These are phyloP conservation scores for Montipora sp. DNA, from an alignment of 64 coral and sea anemone species.

Conservation along the genomic window DNA sequence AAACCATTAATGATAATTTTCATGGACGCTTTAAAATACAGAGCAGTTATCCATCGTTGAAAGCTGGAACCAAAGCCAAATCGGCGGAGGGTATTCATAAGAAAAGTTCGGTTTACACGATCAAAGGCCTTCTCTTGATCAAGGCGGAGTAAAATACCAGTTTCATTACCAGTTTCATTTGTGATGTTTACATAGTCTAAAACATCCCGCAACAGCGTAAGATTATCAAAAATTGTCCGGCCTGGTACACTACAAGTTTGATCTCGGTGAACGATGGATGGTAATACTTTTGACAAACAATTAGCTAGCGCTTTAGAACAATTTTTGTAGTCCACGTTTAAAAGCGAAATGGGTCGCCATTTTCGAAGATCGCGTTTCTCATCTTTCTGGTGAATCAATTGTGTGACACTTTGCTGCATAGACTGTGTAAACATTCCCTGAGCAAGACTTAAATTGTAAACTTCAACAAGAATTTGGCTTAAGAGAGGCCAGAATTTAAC, in stretches of 20 bases:
- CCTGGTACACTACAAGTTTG: slow-evolving; percentile 3
- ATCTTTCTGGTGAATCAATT: slow-evolving; percentile 2
- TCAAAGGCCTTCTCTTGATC: neutral
- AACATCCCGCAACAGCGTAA: neutral
- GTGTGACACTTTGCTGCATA: neutral
- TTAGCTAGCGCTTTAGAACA: too few species aligned
- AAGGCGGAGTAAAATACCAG: neutral
- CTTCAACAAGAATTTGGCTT: neutral
- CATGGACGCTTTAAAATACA: neutral
- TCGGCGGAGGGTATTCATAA: neutral
- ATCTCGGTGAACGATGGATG: too few species aligned
- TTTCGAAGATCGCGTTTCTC: slow-evolving; percentile 4
- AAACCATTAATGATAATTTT: neutral
- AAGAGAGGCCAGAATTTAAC: neutral
- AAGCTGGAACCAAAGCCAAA: slow-evolving; percentile 5
- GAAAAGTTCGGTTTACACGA: neutral
- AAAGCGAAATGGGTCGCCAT: too few species aligned
- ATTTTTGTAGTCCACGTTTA: too few species aligned
- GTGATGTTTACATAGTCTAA: slow-evolving; percentile 1
- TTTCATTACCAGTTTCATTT: neutral
- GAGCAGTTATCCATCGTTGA: neutral
- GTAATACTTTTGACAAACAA: too few species aligned
- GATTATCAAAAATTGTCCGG: slow-evolving; percentile 29
- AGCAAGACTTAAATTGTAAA: neutral
- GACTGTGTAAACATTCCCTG: neutral